A percentile compares a stretch with the other conserved stretches of the same genome.
Evolutionary conservation across 2,888 invertebrate genomes (phyloP).

Genomic region (Liopterus haemorrhoidalis): DNA sequence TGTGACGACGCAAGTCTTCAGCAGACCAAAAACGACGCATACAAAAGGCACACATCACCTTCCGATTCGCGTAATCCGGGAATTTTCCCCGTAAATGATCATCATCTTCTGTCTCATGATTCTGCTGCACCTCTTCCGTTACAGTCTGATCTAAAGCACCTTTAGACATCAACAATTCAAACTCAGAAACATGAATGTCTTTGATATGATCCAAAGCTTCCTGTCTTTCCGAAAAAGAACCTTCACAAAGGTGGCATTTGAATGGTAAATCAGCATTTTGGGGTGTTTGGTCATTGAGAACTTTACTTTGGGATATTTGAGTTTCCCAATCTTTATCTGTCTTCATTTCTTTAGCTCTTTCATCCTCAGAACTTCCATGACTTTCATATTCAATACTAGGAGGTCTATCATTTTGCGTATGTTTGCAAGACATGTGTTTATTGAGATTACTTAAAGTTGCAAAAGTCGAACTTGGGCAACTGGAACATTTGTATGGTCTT

Average conservation of each 20-base stretch:
- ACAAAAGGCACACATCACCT: constrained; percentile 88
- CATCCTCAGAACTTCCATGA: constrained; percentile 45
- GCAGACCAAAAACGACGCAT: constrained; percentile 92
- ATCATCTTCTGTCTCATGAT: constrained; percentile 59
- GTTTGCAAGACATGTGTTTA: constrained; percentile 70
- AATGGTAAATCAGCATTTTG: constrained; percentile 66
- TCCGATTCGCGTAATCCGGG: constrained; percentile 80
- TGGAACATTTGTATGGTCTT: constrained; percentile 71
- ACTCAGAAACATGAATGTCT: constrained; percentile 68
- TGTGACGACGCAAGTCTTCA: constrained; percentile 86
- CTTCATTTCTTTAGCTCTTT: constrained; percentile 37
- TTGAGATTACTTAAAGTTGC: constrained; percentile 71
- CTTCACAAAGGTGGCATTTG: constrained; percentile 90
- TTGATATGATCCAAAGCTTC: constrained; percentile 79
- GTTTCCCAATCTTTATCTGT: constrained; percentile 36
- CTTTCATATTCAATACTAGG: constrained; percentile 41
- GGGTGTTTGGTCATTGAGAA: constrained; percentile 27
- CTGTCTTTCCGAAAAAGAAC: constrained; percentile 71
- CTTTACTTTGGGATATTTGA: constrained; percentile 37
- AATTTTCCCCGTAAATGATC: constrained; percentile 71
- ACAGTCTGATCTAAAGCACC: constrained; percentile 64
- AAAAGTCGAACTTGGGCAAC: constrained; percentile 77
- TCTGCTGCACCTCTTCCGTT: constrained; percentile 42
- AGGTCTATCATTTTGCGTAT: constrained; percentile 49
- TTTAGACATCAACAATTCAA: constrained; percentile 73